A percentile compares a stretch with the other conserved stretches of the same genome.
Conservation (phyloP, 1,140 invertebrate genomes). For the Drosophila navojoa region DNA sequence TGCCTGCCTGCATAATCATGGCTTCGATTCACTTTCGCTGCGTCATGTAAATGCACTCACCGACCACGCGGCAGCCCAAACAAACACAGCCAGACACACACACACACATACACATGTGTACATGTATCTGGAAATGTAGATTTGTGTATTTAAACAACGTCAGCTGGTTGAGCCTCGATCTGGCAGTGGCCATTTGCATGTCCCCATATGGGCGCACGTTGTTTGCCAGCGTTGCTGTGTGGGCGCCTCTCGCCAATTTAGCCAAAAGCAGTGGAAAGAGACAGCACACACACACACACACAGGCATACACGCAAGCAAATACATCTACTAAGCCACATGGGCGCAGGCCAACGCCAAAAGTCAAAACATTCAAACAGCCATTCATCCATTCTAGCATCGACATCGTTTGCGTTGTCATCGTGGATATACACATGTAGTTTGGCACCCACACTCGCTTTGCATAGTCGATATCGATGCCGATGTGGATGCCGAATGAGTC, state of each 20-base stretch:
- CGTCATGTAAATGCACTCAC: constrained; percentile 79
- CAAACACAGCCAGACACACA: constrained; percentile 1
- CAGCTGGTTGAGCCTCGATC: constrained; percentile 29
- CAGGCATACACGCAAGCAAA: neutral
- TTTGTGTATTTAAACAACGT: constrained; percentile 31
- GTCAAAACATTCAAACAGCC: constrained; percentile 45
- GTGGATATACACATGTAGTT: constrained; percentile 72
- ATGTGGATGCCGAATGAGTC: constrained; percentile 16
- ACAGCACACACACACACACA: neutral
- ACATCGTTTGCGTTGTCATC: constrained; percentile 62
- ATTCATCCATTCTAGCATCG: constrained; percentile 45
- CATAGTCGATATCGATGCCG: constrained; percentile 43
- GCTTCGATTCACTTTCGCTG: constrained; percentile 75
- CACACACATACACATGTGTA: neutral
- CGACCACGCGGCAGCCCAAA: constrained; percentile 17
- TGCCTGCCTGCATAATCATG: constrained; percentile 65
- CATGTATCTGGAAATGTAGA: constrained; percentile 9
- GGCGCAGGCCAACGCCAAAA: constrained; percentile 60
- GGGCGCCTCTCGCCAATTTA: constrained; percentile 29
- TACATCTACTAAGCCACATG: constrained; percentile 15
- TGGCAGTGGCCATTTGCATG: constrained; percentile 46
- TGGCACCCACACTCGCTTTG: constrained; percentile 69
- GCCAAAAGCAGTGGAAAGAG: constrained; percentile 9
- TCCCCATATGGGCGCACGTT: constrained; percentile 40
- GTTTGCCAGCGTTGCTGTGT: constrained; percentile 19